Evolutionary conservation across 2,888 invertebrate species (phyloP).

Genomic region (Drosophila cognata): DNA sequence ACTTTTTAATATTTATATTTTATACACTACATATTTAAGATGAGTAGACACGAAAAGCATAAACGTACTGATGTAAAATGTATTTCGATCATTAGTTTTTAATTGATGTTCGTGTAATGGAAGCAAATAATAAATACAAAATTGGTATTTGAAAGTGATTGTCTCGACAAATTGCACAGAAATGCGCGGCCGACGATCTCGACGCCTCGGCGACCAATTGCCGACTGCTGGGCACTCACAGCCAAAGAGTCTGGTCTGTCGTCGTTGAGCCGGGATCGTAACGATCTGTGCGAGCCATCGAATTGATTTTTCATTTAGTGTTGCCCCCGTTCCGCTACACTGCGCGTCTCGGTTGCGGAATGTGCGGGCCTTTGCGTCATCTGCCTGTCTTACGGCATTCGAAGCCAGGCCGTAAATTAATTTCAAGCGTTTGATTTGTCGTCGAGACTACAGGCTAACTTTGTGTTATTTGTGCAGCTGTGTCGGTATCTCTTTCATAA

Average conservation of each 20-base stretch:
- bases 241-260: conserved; percentile 46
- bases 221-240: conserved; percentile 50
- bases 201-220: conserved; percentile 53
- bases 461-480: conserved; percentile 23
- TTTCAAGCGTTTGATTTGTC: conserved; percentile 63
- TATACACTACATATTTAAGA: conserved; percentile 20
- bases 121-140: conserved; percentile 4
- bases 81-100: conserved; percentile 5
- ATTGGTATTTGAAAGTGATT: not conserved
- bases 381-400: conserved; percentile 16
- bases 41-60: not conserved
- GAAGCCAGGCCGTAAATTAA: conserved; percentile 53
- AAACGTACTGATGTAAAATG: conserved; percentile 8
- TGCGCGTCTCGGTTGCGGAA: conserved; percentile 23
- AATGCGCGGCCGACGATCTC: conserved; percentile 32
- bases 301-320: conserved; percentile 75
- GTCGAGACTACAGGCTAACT: conserved; percentile 33
- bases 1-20: not conserved
- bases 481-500: conserved; percentile 40
- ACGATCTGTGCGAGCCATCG: conserved; percentile 59
- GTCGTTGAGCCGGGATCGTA: conserved; percentile 35
- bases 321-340: conserved; percentile 49
- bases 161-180: not conserved
- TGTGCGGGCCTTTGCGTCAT: conserved; percentile 23
- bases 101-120: conserved; percentile 6